Evolutionary conservation across 2,888 invertebrate species (phyloP), one percentile per base, ranked within the genome.

Genomic region (Hoplodrina ambigua): DNA sequence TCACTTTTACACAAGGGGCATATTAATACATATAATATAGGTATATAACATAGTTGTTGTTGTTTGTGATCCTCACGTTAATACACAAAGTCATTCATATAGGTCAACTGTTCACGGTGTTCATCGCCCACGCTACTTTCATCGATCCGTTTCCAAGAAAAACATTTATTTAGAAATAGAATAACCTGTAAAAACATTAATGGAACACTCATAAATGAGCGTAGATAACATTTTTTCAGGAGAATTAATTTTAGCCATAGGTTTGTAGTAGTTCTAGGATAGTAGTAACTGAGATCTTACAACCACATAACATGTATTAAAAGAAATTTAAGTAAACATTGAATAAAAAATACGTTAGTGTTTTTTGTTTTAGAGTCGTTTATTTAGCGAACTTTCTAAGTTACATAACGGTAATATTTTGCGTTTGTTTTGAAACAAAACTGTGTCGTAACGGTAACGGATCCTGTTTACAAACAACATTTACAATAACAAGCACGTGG

Each of bases 401-500:
- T 92, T 92, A 85, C 86, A 85, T 84, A 92, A 93, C 86, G 78
- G 83, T 82, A 82, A 82, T 83, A 83, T 88, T 90, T 89, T 81
- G 85, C 86, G 85, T 87, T 89, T 89, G 90, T 88, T 91, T 90
- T 89, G 85, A 87, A 86, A 86, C 80, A 83, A 81, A 87, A 85
- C 82, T 68, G 87, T 89, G 87, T 88, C 89, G 89, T 88, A 92
- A 90, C 84, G 84, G 83, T 83, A 80, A 81, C 80, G 64, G 70
- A 74, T 78, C 77, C 76, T 85, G 84, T 85, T 84, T 84, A 85
- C 82, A 83, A 85, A 86, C 82, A 85, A 74, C 64, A 19, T 50
- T 72, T 69, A 70, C 74, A 80, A 70, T 66, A 82, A 82, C 71
- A 82, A 81, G 55, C 70, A 56, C 46, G 62, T 25, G 52, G 46